A percentile compares a stretch with the other conserved stretches of the same genome.
Conservation (phyloP, 2,113 vertebrate species). For the Arizona elegans region DNA sequence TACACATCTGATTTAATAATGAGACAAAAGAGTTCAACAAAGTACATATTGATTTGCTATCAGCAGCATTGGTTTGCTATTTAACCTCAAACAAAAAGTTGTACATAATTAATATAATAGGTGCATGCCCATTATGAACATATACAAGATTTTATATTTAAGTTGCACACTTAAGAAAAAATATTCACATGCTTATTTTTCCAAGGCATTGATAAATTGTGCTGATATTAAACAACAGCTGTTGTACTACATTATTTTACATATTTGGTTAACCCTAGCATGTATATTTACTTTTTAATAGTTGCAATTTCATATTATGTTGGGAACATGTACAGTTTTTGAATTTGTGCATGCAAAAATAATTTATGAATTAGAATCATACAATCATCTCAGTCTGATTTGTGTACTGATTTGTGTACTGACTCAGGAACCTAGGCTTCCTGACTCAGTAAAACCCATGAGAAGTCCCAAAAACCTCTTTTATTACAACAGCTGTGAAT, state of each 20-base stretch:
- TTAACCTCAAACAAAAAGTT: neutral
- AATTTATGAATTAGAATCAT: neutral
- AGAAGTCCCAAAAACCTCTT: too few relatives aligned
- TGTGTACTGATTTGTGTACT: neutral
- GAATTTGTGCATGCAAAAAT: neutral
- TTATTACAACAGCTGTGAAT: too few relatives aligned
- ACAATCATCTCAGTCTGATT: neutral
- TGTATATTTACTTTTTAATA: neutral
- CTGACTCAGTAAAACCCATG: too few relatives aligned
- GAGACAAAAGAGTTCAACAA: neutral
- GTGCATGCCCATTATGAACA: neutral
- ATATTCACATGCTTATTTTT: neutral
- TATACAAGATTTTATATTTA: neutral
- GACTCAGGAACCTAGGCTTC: too few relatives aligned
- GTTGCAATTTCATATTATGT: neutral
- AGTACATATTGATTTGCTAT: neutral
- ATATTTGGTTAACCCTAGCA: neutral
- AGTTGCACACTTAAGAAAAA: neutral
- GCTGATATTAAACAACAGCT: neutral
- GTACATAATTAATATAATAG: neutral
- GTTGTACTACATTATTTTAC: neutral
- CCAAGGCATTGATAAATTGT: neutral
- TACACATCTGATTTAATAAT: neutral
- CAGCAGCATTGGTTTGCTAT: neutral
- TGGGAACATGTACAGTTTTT: neutral